phyloP scores from a whole-genome alignment of 2,113 vertebrate genomes.

The Phalacrocorax brasilianus region DNA sequence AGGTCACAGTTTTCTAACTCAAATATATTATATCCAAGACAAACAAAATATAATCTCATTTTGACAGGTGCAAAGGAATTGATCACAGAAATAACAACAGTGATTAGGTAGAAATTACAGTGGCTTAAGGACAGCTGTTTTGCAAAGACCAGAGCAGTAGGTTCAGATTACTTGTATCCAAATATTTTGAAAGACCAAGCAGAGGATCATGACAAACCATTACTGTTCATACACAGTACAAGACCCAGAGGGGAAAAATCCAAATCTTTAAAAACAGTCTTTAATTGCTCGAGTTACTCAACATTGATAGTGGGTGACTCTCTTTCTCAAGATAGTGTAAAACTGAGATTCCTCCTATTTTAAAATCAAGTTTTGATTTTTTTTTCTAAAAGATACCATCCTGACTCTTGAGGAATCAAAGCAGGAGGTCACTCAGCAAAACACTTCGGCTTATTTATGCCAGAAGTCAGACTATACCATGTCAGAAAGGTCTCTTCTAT shows the following conservation, averaged over 20 bases:
- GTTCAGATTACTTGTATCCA: neutral
- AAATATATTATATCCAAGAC: neutral
- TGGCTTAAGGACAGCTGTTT: neutral
- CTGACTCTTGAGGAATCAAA: neutral
- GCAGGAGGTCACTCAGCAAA: neutral
- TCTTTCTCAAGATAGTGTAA: neutral
- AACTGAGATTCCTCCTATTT: neutral
- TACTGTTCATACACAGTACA: neutral
- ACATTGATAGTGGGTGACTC: neutral
- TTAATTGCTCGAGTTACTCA: neutral
- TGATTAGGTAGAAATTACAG: neutral
- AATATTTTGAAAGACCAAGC: neutral
- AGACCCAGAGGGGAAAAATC: neutral
- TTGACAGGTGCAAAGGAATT: neutral
- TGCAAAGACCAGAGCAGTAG: neutral
- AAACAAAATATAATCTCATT: neutral
- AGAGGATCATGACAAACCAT: neutral
- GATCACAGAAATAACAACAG: neutral
- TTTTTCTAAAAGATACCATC: neutral
- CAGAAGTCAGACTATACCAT: neutral
- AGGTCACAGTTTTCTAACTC: neutral
- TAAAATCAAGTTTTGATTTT: neutral
- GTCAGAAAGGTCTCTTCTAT: neutral
- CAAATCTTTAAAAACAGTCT: neutral
- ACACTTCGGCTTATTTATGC: neutral